These are phyloP conservation scores for Phengaris alcon DNA, from an alignment of 2,888 invertebrate species.

Conservation along the genomic window DNA sequence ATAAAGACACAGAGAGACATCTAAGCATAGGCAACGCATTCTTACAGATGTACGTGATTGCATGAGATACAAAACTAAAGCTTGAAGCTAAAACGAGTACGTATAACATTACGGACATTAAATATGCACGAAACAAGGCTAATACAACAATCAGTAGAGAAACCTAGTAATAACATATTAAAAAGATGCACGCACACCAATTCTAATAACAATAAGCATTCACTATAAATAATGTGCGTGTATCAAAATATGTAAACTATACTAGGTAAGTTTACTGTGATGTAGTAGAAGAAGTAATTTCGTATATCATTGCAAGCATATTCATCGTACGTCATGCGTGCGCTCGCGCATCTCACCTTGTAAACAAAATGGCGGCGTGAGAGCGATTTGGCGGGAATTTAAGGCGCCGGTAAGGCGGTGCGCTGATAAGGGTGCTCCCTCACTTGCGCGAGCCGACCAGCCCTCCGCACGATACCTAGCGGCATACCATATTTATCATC, in stretches of 20 bases:
- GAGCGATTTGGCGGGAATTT: conserved; percentile 70
- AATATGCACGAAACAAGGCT: neutral
- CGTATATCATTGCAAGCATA: conserved; percentile 48
- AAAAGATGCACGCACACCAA: neutral
- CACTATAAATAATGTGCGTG: conserved; percentile 1
- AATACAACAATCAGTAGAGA: neutral
- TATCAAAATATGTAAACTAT: neutral
- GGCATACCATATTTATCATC: conserved; percentile 74
- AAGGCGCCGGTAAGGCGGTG: conserved; percentile 87
- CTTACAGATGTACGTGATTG: conserved; percentile 53
- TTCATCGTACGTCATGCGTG: conserved; percentile 60
- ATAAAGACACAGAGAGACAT: conserved; percentile 73
- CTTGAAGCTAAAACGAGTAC: conserved; percentile 23
- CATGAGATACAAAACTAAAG: conserved; percentile 31
- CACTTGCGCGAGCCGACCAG: conserved; percentile 91
- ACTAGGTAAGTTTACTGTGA: neutral
- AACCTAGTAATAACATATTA: neutral
- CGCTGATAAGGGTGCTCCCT: conserved; percentile 99
- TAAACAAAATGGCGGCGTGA: conserved; percentile 77
- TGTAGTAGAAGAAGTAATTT: neutral
- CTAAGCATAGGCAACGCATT: conserved; percentile 70
- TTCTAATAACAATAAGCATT: neutral
- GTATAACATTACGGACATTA: neutral
- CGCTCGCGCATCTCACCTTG: conserved; percentile 77
- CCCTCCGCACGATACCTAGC: conserved; percentile 91